phyloP scores from a whole-genome alignment of 2,113 vertebrate genomes.

The Atractosteus spatula region DNA sequence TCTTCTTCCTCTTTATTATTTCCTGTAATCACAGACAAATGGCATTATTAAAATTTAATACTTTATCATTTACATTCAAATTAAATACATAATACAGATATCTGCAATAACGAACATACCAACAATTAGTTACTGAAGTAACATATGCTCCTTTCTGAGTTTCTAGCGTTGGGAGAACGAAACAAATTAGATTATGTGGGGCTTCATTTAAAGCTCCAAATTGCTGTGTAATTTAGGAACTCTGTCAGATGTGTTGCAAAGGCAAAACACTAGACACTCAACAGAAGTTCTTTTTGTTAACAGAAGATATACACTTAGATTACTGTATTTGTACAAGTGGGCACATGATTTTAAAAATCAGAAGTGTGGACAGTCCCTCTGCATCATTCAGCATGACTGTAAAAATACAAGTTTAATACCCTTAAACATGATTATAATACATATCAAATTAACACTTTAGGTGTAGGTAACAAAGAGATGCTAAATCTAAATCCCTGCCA shows the following conservation, averaged over 20 bases:
- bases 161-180: constrained; percentile 16
- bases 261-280: constrained; percentile 35
- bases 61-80: neutral
- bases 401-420: constrained; percentile 4
- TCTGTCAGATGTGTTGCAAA: constrained; percentile 34
- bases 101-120: neutral
- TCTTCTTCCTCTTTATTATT: constrained; percentile 97
- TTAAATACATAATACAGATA: neutral
- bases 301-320: constrained; percentile 13
- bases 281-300: constrained; percentile 29
- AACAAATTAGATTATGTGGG: constrained; percentile 40
- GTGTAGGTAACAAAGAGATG: constrained; percentile 30
- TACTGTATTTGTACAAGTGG: constrained; percentile 1
- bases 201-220: constrained; percentile 31
- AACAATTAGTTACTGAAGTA: neutral
- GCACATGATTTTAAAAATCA: neutral
- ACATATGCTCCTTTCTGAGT: too few species aligned
- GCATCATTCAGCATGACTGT: constrained; percentile 7
- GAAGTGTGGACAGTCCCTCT: neutral
- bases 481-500: constrained; percentile 40
- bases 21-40: constrained; percentile 63
- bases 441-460: constrained; percentile 34
- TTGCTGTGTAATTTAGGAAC: constrained; percentile 38
- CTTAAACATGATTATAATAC: neutral
- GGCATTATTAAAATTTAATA: too few species aligned